Percentiles rank a stretch among this genome's conserved stretches.
Evolutionary conservation across 2,113 vertebrate genomes (phyloP).

Genomic region (Epinephelus moara): DNA sequence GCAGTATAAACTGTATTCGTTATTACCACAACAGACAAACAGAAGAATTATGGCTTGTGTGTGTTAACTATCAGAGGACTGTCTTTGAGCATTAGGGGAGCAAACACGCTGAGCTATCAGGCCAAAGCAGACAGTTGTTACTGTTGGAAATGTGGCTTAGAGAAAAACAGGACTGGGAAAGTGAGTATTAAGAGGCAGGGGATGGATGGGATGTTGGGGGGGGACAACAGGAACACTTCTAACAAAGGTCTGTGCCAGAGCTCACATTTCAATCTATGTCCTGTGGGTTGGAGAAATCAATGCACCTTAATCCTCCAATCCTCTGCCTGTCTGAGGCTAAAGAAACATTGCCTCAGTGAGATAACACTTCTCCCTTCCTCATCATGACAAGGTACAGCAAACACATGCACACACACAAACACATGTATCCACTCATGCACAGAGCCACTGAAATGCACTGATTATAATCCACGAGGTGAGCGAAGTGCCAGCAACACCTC

Average conservation of each 20-base stretch:
- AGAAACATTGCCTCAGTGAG: conserved; percentile 70
- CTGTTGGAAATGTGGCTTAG: conserved; percentile 40
- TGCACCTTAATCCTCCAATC: conserved; percentile 78
- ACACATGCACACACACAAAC: conserved; percentile 22
- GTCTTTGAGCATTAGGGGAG: conserved; percentile 36
- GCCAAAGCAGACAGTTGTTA: conserved; percentile 51
- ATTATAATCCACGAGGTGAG: conserved; percentile 46
- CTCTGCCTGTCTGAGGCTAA: conserved; percentile 60
- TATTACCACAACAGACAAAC: conserved; percentile 2
- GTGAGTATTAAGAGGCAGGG: conserved; percentile 59
- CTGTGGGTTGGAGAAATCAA: conserved; percentile 73
- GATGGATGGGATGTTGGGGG: conserved; percentile 38
- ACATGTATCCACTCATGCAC: conserved; percentile 11
- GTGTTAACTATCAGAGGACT: conserved; percentile 25
- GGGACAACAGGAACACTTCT: conserved; percentile 23
- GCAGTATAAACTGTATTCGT: conserved; percentile 15
- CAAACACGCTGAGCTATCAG: conserved; percentile 52
- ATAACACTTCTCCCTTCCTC: conserved; percentile 67
- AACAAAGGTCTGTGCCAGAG: conserved; percentile 58
- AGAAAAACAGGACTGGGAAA: conserved; percentile 40
- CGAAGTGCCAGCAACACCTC: conserved; percentile 42
- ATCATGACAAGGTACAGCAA: conserved; percentile 40
- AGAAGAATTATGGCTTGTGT: conserved; percentile 22
- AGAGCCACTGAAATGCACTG: conserved; percentile 14
- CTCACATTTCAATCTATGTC: conserved; percentile 77